These are phyloP conservation scores for Drosophila busckii DNA, from an alignment of 1,140 invertebrate genomes.

Conservation along the genomic window DNA sequence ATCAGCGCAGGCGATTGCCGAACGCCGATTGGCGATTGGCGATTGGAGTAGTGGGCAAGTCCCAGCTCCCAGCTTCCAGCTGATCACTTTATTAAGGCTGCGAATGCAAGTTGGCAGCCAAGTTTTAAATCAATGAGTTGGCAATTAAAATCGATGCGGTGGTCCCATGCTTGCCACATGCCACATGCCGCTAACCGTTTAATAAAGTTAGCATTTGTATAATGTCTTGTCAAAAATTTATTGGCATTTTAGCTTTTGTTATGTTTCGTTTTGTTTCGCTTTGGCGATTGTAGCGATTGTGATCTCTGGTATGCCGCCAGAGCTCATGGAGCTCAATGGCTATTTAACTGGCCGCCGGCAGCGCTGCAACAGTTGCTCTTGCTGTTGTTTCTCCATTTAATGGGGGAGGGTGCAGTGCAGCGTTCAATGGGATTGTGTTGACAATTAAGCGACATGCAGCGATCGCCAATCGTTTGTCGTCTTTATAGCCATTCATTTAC, in stretches of 20 bases:
- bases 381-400: conserved; percentile 3
- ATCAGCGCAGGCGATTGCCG: too few species aligned
- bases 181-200: conserved; percentile 27
- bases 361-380: conserved; percentile 15
- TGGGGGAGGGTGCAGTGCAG: background rate
- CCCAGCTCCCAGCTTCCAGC: conserved; percentile 6
- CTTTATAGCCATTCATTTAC: conserved; percentile 27
- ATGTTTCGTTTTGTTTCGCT: conserved; percentile 35
- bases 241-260: conserved; percentile 58
- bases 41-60: conserved; percentile 7
- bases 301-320: conserved; percentile 56
- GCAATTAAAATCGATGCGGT: conserved; percentile 51
- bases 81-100: conserved; percentile 46
- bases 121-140: conserved; percentile 45
- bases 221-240: conserved; percentile 73
- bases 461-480: conserved; percentile 22
- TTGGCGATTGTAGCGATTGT: conserved; percentile 41
- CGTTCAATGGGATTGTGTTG: conserved; percentile 8
- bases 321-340: conserved; percentile 18
- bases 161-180: too few species aligned
- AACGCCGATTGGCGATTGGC: conserved; percentile 8
- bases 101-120: conserved; percentile 23
- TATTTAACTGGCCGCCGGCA: conserved; percentile 32
- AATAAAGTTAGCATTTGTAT: conserved; percentile 72
- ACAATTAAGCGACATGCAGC: conserved; percentile 56